Conservation (phyloP, 2,888 invertebrate species). For the Leucophora obtusa region DNA sequence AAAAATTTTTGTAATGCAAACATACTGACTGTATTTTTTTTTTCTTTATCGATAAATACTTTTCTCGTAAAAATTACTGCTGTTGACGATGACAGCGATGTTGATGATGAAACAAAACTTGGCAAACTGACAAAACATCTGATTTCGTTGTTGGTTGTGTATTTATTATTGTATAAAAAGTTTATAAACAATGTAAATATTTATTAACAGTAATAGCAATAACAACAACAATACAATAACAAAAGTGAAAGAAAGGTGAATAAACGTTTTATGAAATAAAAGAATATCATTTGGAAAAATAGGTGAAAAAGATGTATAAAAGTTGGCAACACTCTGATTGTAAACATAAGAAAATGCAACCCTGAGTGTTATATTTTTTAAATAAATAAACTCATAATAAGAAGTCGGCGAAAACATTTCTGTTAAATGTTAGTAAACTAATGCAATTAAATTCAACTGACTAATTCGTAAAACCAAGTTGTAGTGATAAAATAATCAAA, state of each 20-base stretch:
- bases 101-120: conserved; percentile 17
- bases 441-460: no score
- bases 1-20: background rate
- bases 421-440: no score
- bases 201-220: conserved; percentile 24
- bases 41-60: conserved; percentile 2
- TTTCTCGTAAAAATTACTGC: background rate
- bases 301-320: no score
- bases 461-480: no score
- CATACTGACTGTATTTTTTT: no score
- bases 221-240: conserved; percentile 24
- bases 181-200: conserved; percentile 30
- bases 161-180: conserved; percentile 5
- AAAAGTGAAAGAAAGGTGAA: conserved; percentile 50
- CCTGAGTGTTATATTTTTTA: background rate
- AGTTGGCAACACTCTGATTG: conserved; percentile 11
- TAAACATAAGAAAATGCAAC: background rate
- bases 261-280: conserved; percentile 46
- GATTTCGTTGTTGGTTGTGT: conserved; percentile 10
- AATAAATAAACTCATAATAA: no score
- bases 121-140: conserved; percentile 14
- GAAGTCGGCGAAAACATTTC: no score
- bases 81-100: background rate
- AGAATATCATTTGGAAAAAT: background rate
- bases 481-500: no score